These are phyloP conservation scores for Sesia apiformis DNA, from an alignment of 2,888 invertebrate genomes.

Conservation along the genomic window DNA sequence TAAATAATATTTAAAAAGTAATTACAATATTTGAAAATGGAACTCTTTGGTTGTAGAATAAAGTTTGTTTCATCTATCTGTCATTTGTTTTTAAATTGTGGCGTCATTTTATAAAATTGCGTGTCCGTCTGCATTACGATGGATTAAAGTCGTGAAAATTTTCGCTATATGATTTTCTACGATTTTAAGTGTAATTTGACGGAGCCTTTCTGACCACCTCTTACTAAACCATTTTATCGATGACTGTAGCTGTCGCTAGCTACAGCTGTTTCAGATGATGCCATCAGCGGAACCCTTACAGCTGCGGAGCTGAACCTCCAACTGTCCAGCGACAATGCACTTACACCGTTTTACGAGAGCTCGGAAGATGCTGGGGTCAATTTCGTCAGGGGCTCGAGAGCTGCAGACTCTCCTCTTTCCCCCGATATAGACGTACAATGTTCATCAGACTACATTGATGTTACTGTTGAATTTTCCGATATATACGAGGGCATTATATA, in stretches of 20 bases:
- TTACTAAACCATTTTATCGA: too few species aligned
- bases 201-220: too few species aligned
- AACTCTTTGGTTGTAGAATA: too few species aligned
- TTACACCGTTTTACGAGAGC: constrained; percentile 51
- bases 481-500: constrained; percentile 80
- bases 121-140: too few species aligned
- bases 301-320: constrained; percentile 61
- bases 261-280: constrained; percentile 66
- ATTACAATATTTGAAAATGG: too few species aligned
- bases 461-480: constrained; percentile 77
- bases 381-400: constrained; percentile 61
- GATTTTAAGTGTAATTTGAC: too few species aligned
- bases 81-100: too few species aligned
- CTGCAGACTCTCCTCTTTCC: constrained; percentile 62
- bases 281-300: constrained; percentile 37
- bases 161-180: too few species aligned
- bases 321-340: constrained; percentile 46
- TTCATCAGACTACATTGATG: constrained; percentile 70
- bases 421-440: constrained; percentile 79
- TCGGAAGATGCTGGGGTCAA: constrained; percentile 53
- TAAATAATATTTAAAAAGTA: too few species aligned
- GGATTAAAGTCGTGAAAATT: too few species aligned
- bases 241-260: constrained; percentile 62
- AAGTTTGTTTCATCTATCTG: too few species aligned
- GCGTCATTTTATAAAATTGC: too few species aligned